Percentiles rank a stretch among this genome's conserved stretches.
phyloP scores from a whole-genome alignment of 2,888 invertebrate genomes.

The Trichogramma dendrolimi region DNA sequence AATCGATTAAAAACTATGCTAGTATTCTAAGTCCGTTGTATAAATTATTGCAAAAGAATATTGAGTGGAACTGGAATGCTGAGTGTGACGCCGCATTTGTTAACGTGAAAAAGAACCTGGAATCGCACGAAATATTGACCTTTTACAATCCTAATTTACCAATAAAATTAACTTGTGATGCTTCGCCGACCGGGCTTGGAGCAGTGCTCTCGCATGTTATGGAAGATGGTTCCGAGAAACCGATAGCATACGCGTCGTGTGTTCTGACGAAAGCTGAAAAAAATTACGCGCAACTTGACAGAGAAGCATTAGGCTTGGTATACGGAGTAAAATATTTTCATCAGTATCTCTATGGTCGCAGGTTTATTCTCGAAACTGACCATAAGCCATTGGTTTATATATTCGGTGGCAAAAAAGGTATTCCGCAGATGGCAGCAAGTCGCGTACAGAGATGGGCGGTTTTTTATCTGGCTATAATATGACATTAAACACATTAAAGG shows the following conservation, averaged over 20 bases:
- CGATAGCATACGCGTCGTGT: conserved; percentile 31
- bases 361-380: conserved; percentile 41
- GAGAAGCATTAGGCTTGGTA: conserved; percentile 32
- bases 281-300: conserved; percentile 33
- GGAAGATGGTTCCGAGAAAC: conserved; percentile 27
- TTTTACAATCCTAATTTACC: conserved; percentile 19
- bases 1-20: conserved; percentile 36
- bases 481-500: conserved; percentile 21
- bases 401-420: conserved; percentile 31
- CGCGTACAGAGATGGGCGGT: conserved; percentile 37
- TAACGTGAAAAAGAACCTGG: conserved; percentile 16
- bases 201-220: conserved; percentile 22
- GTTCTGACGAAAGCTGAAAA: conserved; percentile 26
- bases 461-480: conserved; percentile 40
- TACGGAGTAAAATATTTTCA: conserved; percentile 34
- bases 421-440: conserved; percentile 34
- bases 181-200: conserved; percentile 15
- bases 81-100: conserved; percentile 18
- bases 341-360: conserved; percentile 32
- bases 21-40: conserved; percentile 34
- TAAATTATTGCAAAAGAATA: conserved; percentile 31
- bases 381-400: conserved; percentile 46
- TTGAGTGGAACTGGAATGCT: conserved; percentile 22
- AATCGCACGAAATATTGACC: conserved; percentile 12
- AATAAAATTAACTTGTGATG: conserved; percentile 23